These are phyloP conservation scores for Ichneumon xanthorius DNA, from an alignment of 2,888 invertebrate species.

Conservation along the genomic window DNA sequence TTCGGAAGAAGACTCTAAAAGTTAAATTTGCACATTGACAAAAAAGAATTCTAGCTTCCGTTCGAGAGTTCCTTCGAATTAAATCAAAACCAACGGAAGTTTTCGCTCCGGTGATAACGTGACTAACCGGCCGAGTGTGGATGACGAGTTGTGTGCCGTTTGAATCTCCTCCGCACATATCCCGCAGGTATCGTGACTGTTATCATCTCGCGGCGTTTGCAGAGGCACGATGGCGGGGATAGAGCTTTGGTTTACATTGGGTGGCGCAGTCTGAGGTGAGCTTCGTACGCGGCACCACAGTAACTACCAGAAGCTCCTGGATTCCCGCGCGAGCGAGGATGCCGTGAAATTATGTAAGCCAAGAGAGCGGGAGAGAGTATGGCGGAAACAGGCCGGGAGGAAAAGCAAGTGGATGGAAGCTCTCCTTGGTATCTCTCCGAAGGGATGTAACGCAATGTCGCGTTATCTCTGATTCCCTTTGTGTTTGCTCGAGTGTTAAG, in stretches of 20 bases:
- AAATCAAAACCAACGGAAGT: not conserved
- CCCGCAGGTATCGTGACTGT: constrained; percentile 20
- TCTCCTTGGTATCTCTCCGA: constrained; percentile 12
- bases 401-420: constrained; percentile 20
- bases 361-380: not conserved
- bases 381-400: constrained; percentile 27
- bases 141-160: not conserved
- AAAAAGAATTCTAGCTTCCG: too few species aligned
- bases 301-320: constrained; percentile 28
- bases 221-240: constrained; percentile 18
- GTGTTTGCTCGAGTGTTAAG: constrained; percentile 54
- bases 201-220: constrained; percentile 33
- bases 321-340: constrained; percentile 36
- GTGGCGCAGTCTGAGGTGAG: constrained; percentile 13
- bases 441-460: constrained; percentile 60
- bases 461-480: constrained; percentile 65
- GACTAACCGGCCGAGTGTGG: constrained; percentile 5
- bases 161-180: constrained; percentile 4
- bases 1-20: too few species aligned
- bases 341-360: constrained; percentile 53
- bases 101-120: not conserved
- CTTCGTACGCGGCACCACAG: constrained; percentile 11
- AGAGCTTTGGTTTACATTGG: constrained; percentile 42
- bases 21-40: too few species aligned
- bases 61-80: not conserved